Conservation (phyloP, 2,113 vertebrate species). For the Platanista minor region DNA sequence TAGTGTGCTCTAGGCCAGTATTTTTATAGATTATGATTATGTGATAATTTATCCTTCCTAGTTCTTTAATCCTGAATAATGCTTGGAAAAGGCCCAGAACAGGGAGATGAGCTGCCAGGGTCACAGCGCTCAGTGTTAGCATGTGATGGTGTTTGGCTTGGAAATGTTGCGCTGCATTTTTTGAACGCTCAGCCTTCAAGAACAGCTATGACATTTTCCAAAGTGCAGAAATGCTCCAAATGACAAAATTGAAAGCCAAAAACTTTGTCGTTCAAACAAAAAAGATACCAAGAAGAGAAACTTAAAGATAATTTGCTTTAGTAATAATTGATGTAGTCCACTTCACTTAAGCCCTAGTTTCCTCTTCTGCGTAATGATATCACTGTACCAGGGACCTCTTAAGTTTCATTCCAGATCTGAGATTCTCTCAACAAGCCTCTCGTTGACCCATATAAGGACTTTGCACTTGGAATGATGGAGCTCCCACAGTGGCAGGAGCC, state of each 20-base stretch:
- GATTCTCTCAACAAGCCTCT: background rate
- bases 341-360: background rate
- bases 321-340: background rate
- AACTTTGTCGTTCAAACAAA: conserved; percentile 25
- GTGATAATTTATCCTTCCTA: conserved; percentile 76
- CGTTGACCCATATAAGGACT: background rate
- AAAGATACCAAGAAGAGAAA: conserved; percentile 37
- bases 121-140: conserved; percentile 53
- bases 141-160: conserved; percentile 65
- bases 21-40: conserved; percentile 83
- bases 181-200: conserved; percentile 65
- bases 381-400: background rate
- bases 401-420: background rate
- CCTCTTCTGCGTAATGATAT: background rate
- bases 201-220: conserved; percentile 46
- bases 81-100: conserved; percentile 70
- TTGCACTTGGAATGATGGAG: background rate
- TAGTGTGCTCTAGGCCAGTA: conserved; percentile 81
- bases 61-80: conserved; percentile 70
- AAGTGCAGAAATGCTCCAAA: conserved; percentile 41
- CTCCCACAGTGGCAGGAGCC: background rate
- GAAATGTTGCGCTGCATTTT: conserved; percentile 64
- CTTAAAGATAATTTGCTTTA: background rate
- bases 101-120: conserved; percentile 53
- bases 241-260: conserved; percentile 32